Conservation (phyloP, 1,140 invertebrate genomes). For the Polypedilum vanderplanki region DNA sequence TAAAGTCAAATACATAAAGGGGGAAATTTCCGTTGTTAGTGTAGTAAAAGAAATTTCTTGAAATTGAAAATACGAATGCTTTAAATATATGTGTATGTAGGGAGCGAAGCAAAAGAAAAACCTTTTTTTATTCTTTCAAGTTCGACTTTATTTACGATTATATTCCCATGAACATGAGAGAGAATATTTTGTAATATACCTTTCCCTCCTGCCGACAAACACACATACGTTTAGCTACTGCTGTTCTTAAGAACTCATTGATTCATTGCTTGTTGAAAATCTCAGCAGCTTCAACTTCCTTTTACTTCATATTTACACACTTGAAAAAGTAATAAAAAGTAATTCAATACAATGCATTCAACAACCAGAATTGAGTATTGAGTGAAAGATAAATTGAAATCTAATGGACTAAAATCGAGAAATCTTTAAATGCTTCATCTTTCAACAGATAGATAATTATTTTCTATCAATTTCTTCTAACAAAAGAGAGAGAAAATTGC, state of each 20-base stretch:
- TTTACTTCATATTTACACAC: too few relatives aligned
- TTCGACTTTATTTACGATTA: background rate
- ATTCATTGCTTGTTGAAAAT: too few relatives aligned
- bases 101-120: background rate
- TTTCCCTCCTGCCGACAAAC: background rate
- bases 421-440: conserved; percentile 6
- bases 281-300: too few relatives aligned
- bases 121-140: background rate
- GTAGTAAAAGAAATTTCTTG: background rate
- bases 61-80: background rate
- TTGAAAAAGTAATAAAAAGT: too few relatives aligned
- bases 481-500: background rate
- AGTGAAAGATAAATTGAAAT: background rate
- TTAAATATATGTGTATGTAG: too few relatives aligned
- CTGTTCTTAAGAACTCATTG: too few relatives aligned
- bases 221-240: background rate
- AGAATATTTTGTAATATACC: background rate
- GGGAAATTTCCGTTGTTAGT: background rate
- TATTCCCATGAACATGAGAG: conserved; percentile 17
- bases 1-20: background rate
- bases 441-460: background rate
- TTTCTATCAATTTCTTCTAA: background rate
- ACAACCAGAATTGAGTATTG: too few relatives aligned
- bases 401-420: conserved; percentile 20
- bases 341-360: background rate